Evolutionary conservation across 1,140 invertebrate genomes (phyloP).

Genomic region (Neotoxoptera formosana): DNA sequence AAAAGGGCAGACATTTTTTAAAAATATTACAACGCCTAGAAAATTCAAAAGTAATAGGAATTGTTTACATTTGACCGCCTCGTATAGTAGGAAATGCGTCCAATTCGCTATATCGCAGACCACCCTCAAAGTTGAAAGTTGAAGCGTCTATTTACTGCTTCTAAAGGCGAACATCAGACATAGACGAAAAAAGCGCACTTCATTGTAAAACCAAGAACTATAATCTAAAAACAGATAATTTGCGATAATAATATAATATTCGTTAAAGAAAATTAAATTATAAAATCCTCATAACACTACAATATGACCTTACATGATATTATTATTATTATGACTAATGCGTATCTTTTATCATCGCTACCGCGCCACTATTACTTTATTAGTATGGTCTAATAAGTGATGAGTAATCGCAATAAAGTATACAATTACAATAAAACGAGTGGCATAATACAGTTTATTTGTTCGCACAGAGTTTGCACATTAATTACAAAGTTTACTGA

Average conservation of each 20-base stretch:
- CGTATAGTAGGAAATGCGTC: no score
- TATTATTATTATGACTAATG: background rate
- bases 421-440: background rate
- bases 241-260: background rate
- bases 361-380: background rate
- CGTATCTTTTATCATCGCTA: background rate
- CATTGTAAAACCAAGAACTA: background rate
- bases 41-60: no score
- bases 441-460: background rate
- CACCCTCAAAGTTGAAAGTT: no score
- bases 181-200: background rate
- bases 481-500: no score
- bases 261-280: background rate
- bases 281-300: background rate
- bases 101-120: no score
- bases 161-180: no score
- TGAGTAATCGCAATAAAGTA: background rate
- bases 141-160: no score
- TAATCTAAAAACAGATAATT: background rate
- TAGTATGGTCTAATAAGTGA: background rate
- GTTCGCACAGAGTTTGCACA: no score
- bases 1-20: background rate
- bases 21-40: background rate
- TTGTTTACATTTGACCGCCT: no score
- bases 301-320: background rate